Percentiles rank a stretch among this genome's conserved stretches.
Conservation (phyloP, 2,113 vertebrate species). For the Melanocharis versteri region DNA sequence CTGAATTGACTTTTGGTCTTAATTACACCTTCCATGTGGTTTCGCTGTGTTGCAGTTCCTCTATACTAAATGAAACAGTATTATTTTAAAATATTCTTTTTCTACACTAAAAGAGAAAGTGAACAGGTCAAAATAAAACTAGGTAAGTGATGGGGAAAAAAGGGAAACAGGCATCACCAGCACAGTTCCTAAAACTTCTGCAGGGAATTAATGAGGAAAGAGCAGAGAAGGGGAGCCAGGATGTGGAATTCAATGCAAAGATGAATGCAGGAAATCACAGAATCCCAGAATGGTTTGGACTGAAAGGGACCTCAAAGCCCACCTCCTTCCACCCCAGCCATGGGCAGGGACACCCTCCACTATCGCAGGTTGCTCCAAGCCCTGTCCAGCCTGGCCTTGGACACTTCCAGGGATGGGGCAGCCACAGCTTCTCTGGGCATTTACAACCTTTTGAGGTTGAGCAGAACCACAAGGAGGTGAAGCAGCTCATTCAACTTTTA, state of each 20-base stretch:
- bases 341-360: neutral
- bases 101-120: neutral
- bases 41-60: neutral
- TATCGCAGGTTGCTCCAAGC: neutral
- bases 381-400: rapidly evolving
- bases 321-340: neutral
- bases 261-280: neutral
- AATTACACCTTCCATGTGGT: neutral
- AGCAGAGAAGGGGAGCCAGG: neutral
- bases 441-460: neutral
- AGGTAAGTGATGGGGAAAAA: neutral
- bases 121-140: neutral
- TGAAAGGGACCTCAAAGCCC: neutral
- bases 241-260: neutral
- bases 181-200: neutral
- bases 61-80: neutral
- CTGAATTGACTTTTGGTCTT: neutral
- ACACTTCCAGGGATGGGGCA: neutral
- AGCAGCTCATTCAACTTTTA: neutral
- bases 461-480: neutral
- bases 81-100: neutral
- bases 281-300: neutral
- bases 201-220: neutral
- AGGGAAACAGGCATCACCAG: neutral
- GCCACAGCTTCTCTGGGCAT: neutral